Evolutionary conservation across 2,888 invertebrate genomes (phyloP).

Genomic region (Cylindroiulus punctatus): DNA sequence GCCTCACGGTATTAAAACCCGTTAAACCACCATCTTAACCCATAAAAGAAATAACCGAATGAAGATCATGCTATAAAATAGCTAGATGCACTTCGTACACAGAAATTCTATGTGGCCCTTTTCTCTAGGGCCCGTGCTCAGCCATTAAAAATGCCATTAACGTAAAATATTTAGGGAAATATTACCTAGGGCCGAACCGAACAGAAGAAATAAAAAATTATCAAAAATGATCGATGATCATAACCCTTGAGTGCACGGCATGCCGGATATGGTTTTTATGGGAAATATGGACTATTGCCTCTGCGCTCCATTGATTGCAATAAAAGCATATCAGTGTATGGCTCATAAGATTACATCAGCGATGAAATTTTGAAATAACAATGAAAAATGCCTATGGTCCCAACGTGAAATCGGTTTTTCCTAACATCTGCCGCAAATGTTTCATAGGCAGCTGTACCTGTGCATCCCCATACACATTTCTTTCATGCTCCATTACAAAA

Average conservation of each 20-base stretch:
- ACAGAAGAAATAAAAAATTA: conserved; percentile 25
- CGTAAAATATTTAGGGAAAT: conserved; percentile 30
- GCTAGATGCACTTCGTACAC: background rate
- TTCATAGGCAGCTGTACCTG: no score
- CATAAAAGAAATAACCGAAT: conserved; percentile 6
- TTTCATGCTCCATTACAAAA: no score
- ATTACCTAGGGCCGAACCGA: background rate
- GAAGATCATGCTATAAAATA: background rate
- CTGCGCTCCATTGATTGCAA: no score
- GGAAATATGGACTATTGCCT: no score
- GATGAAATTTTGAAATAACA: background rate
- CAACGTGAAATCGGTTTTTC: background rate
- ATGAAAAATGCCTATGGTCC: background rate
- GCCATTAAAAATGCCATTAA: conserved; percentile 14
- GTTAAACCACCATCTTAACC: background rate
- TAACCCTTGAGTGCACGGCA: background rate
- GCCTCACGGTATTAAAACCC: background rate
- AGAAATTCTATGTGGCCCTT: background rate
- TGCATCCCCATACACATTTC: no score
- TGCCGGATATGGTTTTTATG: background rate
- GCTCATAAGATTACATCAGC: no score
- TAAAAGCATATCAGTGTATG: no score
- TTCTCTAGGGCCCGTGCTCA: background rate
- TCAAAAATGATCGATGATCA: background rate
- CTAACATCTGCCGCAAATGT: background rate